phyloP scores from a whole-genome alignment of 2,797 vertebrate genomes.

The Chanos chanos region DNA sequence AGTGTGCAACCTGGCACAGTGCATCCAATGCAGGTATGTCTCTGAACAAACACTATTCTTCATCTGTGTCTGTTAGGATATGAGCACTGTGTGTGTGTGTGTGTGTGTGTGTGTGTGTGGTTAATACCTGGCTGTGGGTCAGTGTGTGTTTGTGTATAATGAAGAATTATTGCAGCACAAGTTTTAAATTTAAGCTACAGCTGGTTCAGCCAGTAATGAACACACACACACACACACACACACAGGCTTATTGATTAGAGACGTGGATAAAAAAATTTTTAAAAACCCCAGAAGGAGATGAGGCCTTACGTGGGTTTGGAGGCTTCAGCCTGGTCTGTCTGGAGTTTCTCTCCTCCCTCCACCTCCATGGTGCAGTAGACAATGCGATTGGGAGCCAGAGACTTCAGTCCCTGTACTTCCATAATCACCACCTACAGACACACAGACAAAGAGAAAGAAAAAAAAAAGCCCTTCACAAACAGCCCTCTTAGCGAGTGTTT shows the following conservation, averaged over 20 bases:
- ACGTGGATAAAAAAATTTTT: background rate
- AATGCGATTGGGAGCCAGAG: slow-evolving; percentile 91
- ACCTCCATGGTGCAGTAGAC: slow-evolving; percentile 99
- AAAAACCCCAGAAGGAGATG: background rate
- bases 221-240: too few species aligned
- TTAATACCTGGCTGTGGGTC: too few species aligned
- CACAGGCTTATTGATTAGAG: too few species aligned
- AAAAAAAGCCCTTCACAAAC: too few species aligned
- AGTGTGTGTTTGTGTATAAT: background rate
- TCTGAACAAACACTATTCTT: too few species aligned
- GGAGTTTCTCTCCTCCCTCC: slow-evolving; percentile 94
- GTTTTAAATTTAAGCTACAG: too few species aligned
- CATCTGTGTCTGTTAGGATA: slow-evolving; percentile 10
- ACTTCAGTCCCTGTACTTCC: slow-evolving; percentile 95
- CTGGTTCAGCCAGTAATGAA: too few species aligned
- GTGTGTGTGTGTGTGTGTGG: background rate
- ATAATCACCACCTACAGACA: slow-evolving; percentile 95
- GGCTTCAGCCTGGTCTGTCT: slow-evolving; percentile 97
- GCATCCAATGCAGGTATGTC: too few species aligned
- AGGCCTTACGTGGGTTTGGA: slow-evolving; percentile 92
- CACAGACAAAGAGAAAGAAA: too few species aligned
- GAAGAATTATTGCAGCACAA: too few species aligned
- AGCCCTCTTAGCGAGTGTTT: too few species aligned
- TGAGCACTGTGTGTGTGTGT: slow-evolving; percentile 9
- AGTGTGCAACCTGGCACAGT: slow-evolving; percentile 1